Conservation (phyloP, 2,888 invertebrate species). For the Fragum sueziense region DNA sequence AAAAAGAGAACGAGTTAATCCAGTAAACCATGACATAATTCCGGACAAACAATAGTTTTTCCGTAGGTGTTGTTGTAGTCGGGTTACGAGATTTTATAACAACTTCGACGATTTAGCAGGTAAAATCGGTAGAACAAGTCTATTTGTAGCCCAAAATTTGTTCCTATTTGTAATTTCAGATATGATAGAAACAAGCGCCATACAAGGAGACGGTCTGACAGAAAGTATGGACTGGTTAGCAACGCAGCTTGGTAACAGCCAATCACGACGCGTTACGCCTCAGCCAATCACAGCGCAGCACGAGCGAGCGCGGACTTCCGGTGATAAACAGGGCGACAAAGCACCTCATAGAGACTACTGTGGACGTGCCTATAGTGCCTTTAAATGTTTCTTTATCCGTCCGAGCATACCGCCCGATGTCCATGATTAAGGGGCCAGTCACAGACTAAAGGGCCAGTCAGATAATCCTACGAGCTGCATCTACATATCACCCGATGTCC, state of each 20-base stretch:
- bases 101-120: too few species aligned
- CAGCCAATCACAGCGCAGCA: constrained; percentile 13
- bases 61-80: too few species aligned
- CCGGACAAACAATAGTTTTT: too few species aligned
- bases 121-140: too few species aligned
- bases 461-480: too few species aligned
- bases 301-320: constrained; percentile 27
- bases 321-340: constrained; percentile 51
- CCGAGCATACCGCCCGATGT: constrained; percentile 59
- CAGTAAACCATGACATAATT: too few species aligned
- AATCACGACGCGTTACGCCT: constrained; percentile 14
- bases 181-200: constrained; percentile 74
- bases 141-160: too few species aligned
- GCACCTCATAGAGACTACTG: constrained; percentile 69
- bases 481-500: constrained; percentile 46
- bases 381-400: constrained; percentile 75
- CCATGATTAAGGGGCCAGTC: too few species aligned
- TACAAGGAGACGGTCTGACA: constrained; percentile 72
- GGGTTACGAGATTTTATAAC: too few species aligned
- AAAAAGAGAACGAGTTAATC: too few species aligned
- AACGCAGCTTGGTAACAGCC: constrained; percentile 67
- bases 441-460: too few species aligned
- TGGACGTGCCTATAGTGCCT: constrained; percentile 73
- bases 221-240: constrained; percentile 77
- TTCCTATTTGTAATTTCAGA: constrained; percentile 69